phyloP scores from a whole-genome alignment of 2,113 vertebrate species.

The Xenus cinereus region DNA sequence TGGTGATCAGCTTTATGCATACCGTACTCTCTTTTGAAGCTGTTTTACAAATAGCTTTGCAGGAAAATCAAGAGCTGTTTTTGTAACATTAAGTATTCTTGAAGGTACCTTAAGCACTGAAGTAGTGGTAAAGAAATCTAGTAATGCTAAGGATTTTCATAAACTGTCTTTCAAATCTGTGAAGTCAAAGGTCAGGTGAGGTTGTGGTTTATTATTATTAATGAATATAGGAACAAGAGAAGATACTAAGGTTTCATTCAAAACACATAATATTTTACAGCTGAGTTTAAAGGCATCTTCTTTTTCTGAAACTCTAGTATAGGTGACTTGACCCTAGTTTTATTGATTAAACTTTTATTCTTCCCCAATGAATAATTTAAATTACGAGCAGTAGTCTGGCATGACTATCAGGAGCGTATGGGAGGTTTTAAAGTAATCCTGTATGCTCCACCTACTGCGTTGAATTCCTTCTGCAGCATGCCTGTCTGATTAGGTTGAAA shows the following conservation, averaged over 20 bases:
- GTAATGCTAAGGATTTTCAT: background rate
- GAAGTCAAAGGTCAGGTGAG: conserved; percentile 37
- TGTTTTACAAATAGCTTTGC: background rate
- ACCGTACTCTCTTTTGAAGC: background rate
- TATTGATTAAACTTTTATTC: conserved; percentile 75
- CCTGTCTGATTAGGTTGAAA: background rate
- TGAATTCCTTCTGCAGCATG: background rate
- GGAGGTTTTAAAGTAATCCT: conserved; percentile 19
- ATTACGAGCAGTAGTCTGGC: background rate
- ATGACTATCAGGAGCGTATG: conserved; percentile 6
- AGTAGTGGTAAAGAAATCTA: background rate
- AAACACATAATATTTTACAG: conserved; percentile 25
- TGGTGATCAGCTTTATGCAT: background rate
- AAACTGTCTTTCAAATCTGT: conserved; percentile 12
- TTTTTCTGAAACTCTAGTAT: conserved; percentile 32
- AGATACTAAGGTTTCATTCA: conserved; percentile 12
- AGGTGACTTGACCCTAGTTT: conserved; percentile 63
- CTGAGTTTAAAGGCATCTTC: background rate
- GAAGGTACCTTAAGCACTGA: background rate
- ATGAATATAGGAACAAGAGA: background rate
- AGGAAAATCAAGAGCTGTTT: background rate
- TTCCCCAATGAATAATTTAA: conserved; percentile 73
- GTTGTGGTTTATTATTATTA: conserved; percentile 57
- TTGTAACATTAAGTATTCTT: conserved; percentile 2
- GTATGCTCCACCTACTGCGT: background rate